Percentiles rank a stretch among this genome's conserved stretches.
These are phyloP conservation scores for Lepidothrix coronata DNA, from an alignment of 2,113 vertebrate species.

Conservation along the genomic window DNA sequence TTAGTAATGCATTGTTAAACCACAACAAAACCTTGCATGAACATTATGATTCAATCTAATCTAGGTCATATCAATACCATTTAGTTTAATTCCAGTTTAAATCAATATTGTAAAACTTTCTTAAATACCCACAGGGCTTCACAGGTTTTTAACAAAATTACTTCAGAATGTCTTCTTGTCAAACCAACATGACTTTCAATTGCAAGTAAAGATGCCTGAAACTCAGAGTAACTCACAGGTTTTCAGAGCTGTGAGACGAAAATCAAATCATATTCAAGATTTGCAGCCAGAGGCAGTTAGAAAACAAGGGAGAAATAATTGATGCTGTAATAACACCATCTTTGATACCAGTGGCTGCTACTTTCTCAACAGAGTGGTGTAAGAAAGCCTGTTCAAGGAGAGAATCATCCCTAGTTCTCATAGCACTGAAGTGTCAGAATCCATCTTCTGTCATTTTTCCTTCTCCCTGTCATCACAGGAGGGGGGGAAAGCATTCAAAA, in stretches of 20 bases:
- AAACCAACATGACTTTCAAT: not conserved
- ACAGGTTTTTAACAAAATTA: not conserved
- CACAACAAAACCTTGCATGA: not conserved
- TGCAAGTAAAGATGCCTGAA: not conserved
- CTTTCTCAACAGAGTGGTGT: not conserved
- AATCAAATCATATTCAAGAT: not conserved
- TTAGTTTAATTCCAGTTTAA: not conserved
- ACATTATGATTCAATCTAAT: not conserved
- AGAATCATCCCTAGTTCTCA: not conserved
- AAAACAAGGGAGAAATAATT: not conserved
- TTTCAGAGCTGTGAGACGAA: not conserved
- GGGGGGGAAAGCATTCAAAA: not conserved
- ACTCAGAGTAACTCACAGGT: not conserved
- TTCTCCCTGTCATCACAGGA: not conserved
- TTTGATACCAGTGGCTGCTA: not conserved
- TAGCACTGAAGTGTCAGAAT: not conserved
- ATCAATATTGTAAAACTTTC: not conserved
- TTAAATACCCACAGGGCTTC: not conserved
- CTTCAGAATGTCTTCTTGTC: not conserved
- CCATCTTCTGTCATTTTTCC: not conserved
- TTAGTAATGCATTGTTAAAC: not conserved
- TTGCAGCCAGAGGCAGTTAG: not conserved
- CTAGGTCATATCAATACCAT: not conserved
- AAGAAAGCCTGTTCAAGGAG: not conserved
- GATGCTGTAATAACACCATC: not conserved